Conservation (phyloP, 1,140 invertebrate species). For the Pseudoatta argentina region DNA sequence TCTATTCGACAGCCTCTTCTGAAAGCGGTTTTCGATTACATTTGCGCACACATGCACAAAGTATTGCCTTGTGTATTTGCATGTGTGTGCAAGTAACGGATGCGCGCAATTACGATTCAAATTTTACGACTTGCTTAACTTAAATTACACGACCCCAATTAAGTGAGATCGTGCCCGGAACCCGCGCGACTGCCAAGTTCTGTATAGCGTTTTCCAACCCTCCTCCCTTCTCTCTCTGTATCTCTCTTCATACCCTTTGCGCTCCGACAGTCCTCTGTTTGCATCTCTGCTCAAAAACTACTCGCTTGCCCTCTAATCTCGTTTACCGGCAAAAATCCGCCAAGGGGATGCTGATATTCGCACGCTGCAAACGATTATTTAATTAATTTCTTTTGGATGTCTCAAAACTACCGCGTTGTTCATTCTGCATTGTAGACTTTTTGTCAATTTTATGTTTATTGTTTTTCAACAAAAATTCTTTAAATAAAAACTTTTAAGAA, state of each 20-base stretch:
- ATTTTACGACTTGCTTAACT: slow-evolving; percentile 78
- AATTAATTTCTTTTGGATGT: slow-evolving; percentile 44
- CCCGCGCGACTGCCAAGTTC: slow-evolving; percentile 69
- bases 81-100: slow-evolving; percentile 71
- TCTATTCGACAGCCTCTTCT: slow-evolving; percentile 65
- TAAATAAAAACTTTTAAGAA: neutral
- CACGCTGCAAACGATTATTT: slow-evolving; percentile 38
- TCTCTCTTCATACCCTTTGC: slow-evolving; percentile 5
- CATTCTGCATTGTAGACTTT: neutral
- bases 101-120: slow-evolving; percentile 76
- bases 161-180: slow-evolving; percentile 70
- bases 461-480: neutral
- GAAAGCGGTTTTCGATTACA: slow-evolving; percentile 72
- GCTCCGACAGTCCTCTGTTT: slow-evolving; percentile 12
- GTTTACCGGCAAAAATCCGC: slow-evolving; percentile 43
- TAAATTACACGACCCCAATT: slow-evolving; percentile 77
- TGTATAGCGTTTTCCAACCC: slow-evolving; percentile 61
- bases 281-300: slow-evolving; percentile 52
- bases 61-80: slow-evolving; percentile 38
- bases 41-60: neutral
- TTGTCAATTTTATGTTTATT: slow-evolving; percentile 1
- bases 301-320: slow-evolving; percentile 45
- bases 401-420: slow-evolving; percentile 1
- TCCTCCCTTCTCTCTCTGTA: neutral
- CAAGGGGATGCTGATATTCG: slow-evolving; percentile 27